Evolutionary conservation across 2,113 vertebrate species (phyloP), one percentile per base, ranked within the genome.

Genomic region (Amblyornis subalaris): DNA sequence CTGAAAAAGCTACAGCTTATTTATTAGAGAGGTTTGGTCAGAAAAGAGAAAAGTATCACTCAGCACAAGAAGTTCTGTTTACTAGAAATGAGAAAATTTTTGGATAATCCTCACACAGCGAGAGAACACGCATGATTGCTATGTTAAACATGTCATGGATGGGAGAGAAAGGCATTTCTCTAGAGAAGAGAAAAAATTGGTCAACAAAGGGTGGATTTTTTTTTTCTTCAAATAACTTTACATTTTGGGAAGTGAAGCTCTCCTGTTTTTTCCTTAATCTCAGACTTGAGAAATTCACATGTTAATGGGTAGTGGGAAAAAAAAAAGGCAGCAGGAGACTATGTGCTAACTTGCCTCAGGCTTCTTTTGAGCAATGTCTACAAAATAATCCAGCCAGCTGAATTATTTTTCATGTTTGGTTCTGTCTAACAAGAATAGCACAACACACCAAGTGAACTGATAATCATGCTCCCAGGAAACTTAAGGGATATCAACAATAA

Each of bases 351-450:
- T 89, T 91, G 94, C 80, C 90, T 93, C 72, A 45, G 85, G 84
- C 89, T 92, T 50, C 1, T 75, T 94, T 89, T 53, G 51, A 95
- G 84, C 57, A 51, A 24, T 7, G 44, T 58, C 88, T 95, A 87
- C 57, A 95, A 87, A 91, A 94, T 67, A 96, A 94, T 84, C 67
- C 87, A 96, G 89, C 75, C 58, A 93, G 69, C 4, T 94, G 91
- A 96, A 89, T 89, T 94, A 67, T 86, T 91, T 93, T 82, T 85
- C 36, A 70, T 78, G 66, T 76, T 76, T 81, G 66, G 80, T 51
- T 94, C 85, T 81, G 22, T 88, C 55, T 83, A 83, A 83, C 53
- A 77, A 69, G 74, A 95, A 74, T 2, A 85, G 45, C 53, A 55
- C 65, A 94, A 86, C 42, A 67, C 55, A 92, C 14, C 28, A 62